These are phyloP conservation scores for Geothlypis trichas DNA, from an alignment of 2,113 vertebrate species.

Conservation along the genomic window DNA sequence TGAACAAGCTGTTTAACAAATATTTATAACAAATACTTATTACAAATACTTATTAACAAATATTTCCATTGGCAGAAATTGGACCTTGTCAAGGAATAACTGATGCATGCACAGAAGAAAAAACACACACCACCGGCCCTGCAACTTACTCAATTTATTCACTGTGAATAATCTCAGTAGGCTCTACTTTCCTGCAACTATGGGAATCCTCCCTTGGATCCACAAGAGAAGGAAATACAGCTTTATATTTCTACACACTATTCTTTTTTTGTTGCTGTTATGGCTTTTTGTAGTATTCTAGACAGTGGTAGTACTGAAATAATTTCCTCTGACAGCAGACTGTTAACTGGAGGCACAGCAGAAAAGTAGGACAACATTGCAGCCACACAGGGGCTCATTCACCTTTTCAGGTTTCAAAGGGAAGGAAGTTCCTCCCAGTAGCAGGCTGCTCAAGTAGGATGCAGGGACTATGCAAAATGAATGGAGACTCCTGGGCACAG, in stretches of 20 bases:
- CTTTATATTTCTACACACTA: neutral
- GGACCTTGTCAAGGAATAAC: neutral
- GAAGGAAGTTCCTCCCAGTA: neutral
- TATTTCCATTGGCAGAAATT: neutral
- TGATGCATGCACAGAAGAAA: neutral
- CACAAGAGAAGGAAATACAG: neutral
- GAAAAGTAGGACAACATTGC: constrained; percentile 1
- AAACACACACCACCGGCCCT: neutral
- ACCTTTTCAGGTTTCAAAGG: neutral
- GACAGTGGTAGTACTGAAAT: constrained; percentile 35
- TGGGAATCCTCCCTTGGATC: neutral
- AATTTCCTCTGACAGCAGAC: constrained; percentile 61
- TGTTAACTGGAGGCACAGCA: constrained; percentile 25
- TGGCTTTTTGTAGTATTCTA: constrained; percentile 54
- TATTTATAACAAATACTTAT: constrained; percentile 13
- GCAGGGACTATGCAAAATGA: neutral
- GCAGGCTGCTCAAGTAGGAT: neutral
- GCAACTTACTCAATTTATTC: neutral
- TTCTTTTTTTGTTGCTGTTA: neutral
- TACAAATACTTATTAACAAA: constrained; percentile 8
- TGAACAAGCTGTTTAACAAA: constrained; percentile 18
- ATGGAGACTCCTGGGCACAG: neutral
- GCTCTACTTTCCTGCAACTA: neutral
- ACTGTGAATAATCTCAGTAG: neutral
- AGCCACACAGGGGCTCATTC: neutral